phyloP scores from a whole-genome alignment of 2,888 invertebrate genomes.

The Eugnorisma glareosa region DNA sequence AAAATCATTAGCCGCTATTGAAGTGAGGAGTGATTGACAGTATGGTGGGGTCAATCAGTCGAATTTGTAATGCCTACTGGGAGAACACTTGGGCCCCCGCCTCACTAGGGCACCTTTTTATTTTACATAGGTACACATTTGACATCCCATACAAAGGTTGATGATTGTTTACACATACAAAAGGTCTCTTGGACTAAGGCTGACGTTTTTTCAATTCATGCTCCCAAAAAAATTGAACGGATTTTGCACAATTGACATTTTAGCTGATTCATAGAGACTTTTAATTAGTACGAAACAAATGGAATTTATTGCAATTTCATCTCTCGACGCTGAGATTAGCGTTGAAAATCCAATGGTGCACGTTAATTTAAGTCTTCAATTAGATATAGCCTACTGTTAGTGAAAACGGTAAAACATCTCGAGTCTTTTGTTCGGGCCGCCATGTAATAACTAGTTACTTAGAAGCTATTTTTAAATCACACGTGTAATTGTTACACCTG shows the following conservation, averaged over 20 bases:
- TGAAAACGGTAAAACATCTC: slow-evolving; percentile 18
- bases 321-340: neutral
- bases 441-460: slow-evolving; percentile 45
- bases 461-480: slow-evolving; percentile 53
- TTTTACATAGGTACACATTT: slow-evolving; percentile 57
- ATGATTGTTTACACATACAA: slow-evolving; percentile 55
- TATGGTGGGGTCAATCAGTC: slow-evolving; percentile 78
- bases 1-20: slow-evolving; percentile 77
- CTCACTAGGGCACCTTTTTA: slow-evolving; percentile 73
- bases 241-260: slow-evolving; percentile 47
- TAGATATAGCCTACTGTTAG: neutral
- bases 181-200: slow-evolving; percentile 27
- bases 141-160: slow-evolving; percentile 59
- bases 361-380: neutral
- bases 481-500: slow-evolving; percentile 48
- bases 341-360: neutral
- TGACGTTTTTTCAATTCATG: slow-evolving; percentile 45
- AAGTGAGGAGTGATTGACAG: slow-evolving; percentile 75
- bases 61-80: slow-evolving; percentile 82
- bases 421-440: slow-evolving; percentile 18
- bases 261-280: slow-evolving; percentile 46
- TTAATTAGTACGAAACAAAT: slow-evolving; percentile 21
- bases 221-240: slow-evolving; percentile 48
- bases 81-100: slow-evolving; percentile 73
- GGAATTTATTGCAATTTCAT: neutral